Evolutionary conservation across 1,140 invertebrate species (phyloP).

Genomic region (Macrobrachium rosenbergii): DNA sequence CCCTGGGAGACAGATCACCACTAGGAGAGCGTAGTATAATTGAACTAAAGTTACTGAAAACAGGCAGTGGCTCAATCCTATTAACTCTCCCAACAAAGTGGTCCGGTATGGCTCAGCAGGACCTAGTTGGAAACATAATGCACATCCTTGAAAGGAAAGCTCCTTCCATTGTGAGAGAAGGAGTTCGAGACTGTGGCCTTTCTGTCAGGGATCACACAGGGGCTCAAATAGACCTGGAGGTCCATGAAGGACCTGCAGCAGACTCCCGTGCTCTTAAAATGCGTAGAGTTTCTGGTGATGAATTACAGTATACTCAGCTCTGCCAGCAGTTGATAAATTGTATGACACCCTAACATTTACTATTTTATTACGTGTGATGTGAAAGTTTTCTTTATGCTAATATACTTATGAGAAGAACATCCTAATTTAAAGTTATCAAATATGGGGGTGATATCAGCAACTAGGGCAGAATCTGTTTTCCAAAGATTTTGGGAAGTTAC

Average conservation of each 20-base stretch:
- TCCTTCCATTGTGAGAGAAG: constrained; percentile 72
- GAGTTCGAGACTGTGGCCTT: constrained; percentile 70
- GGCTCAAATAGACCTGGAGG: constrained; percentile 88
- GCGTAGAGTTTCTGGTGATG: constrained; percentile 91
- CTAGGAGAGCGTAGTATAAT: constrained; percentile 48
- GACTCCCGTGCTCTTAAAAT: constrained; percentile 86
- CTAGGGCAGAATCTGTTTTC: constrained; percentile 19
- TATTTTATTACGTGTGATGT: constrained; percentile 30
- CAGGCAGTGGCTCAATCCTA: constrained; percentile 74
- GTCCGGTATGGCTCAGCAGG: constrained; percentile 81
- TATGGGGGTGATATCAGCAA: constrained; percentile 37
- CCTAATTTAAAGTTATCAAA: not conserved
- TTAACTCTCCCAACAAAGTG: constrained; percentile 84
- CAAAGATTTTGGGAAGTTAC: constrained; percentile 4
- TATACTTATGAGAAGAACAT: not conserved
- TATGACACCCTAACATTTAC: constrained; percentile 72
- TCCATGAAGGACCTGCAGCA: constrained; percentile 75
- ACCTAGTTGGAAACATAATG: constrained; percentile 86
- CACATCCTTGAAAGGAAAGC: constrained; percentile 84
- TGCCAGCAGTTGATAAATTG: constrained; percentile 92
- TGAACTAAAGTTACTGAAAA: constrained; percentile 68
- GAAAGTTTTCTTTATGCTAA: constrained; percentile 34
- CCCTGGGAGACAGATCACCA: constrained; percentile 46
- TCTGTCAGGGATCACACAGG: constrained; percentile 85
- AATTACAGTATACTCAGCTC: constrained; percentile 88